Base-by-base conservation (phyloP, 2,888 invertebrate species). In the Chymomyza caudatula region DNA sequence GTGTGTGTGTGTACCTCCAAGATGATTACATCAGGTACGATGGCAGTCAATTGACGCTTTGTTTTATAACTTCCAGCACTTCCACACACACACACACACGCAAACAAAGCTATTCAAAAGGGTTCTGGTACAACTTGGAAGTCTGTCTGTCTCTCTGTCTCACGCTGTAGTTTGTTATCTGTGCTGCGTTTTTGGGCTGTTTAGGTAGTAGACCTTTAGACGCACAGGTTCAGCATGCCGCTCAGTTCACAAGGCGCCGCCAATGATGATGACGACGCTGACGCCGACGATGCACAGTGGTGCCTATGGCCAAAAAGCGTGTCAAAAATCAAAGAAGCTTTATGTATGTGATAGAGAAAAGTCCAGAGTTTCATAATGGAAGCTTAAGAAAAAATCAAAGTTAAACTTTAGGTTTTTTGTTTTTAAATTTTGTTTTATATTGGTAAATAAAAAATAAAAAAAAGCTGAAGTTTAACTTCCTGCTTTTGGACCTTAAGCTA, bases 41-140 rank as follows among this genome's bases (percentile, higher is more conserved):
- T 71, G 63, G 59, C 74, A 81, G 85, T 86, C 79, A 86, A 86
- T 84, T 86, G 85, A 85, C 77, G 82, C 86, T 84, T 82, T 82
- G 85, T 82, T 82, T 82, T 86, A 82, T 84, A 73, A 76, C 78
- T 83, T 84, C 69, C 70, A 76, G 49, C 49, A 51, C 29, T 37
- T 37, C 29, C 29, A 15, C 54, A 29, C 25, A 23, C 47, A 47
- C 47, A 47, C 47, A 29, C 25, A 23, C 47, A 47, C 47, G n/a
- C 47, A 47, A 15, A 47, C 19, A 3, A 37, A 37, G 0, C 29
- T 37, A 37, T 37, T 37, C 29, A 37, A 37, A 37, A 37, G 29
- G 29, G 29, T 37, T 37, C 29, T 37, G 8, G 11, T 37, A 37
- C 29, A 37, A 37, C 29, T 11, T 54, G 17, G 20, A 22, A 5